A percentile compares a stretch with the other conserved stretches of the same genome.
Evolutionary conservation across 2,888 invertebrate species (phyloP).

Genomic region (Cephus spinipes): DNA sequence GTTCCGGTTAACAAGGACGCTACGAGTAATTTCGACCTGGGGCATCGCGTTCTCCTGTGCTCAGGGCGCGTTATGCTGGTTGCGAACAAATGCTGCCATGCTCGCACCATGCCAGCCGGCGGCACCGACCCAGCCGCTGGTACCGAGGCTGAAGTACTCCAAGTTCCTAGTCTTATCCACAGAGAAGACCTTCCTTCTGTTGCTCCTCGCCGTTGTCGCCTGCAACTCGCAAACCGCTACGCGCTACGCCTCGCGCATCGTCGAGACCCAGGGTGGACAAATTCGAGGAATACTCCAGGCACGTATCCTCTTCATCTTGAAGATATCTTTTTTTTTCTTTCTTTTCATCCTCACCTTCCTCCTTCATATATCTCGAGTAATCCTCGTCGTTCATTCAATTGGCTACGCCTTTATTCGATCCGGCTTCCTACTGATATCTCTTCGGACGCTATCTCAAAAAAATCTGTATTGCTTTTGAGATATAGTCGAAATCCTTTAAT

Average conservation of each 20-base stretch:
- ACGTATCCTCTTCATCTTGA: conserved; percentile 10
- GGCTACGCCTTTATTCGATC: not conserved
- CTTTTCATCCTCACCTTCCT: not conserved
- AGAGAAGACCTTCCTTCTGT: conserved; percentile 23
- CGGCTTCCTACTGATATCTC: not conserved
- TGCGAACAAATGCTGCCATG: conserved; percentile 65
- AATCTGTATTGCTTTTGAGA: not conserved
- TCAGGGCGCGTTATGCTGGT: conserved; percentile 53
- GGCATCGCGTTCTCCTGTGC: conserved; percentile 14
- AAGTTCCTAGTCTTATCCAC: conserved; percentile 9
- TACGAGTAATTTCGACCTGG: not conserved
- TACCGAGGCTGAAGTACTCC: conserved; percentile 36
- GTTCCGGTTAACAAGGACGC: not conserved
- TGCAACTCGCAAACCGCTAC: conserved; percentile 68
- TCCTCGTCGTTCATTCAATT: not conserved
- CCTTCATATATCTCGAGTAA: not conserved
- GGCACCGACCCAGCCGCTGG: conserved; percentile 59
- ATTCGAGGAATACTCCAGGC: conserved; percentile 64
- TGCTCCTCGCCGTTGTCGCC: conserved; percentile 34
- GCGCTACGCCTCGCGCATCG: conserved; percentile 82
- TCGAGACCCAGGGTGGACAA: conserved; percentile 75
- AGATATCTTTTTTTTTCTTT: not conserved
- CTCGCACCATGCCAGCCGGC: conserved; percentile 62
- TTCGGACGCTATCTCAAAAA: not conserved
- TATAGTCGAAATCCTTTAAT: not conserved